Conservation (phyloP, 1,140 invertebrate species). For the Sycophila sp. region DNA sequence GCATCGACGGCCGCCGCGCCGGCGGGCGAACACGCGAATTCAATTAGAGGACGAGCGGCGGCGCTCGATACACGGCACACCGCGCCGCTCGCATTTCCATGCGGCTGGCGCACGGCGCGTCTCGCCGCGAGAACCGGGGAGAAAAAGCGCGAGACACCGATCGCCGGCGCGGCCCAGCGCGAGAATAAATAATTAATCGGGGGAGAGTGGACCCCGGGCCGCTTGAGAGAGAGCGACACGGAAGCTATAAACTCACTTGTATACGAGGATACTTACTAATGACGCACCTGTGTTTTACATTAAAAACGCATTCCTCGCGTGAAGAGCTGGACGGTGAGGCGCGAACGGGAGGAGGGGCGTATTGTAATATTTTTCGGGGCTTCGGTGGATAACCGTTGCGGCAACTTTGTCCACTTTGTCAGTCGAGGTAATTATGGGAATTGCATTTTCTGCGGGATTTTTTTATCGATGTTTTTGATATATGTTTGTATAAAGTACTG, state of each 20-base stretch:
- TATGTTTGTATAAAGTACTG: too few species aligned
- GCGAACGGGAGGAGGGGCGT: background rate
- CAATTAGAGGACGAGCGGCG: conserved; percentile 28
- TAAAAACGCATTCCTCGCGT: background rate
- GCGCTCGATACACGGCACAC: background rate
- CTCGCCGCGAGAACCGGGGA: background rate
- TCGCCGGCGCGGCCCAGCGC: background rate
- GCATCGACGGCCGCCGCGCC: background rate
- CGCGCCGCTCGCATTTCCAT: background rate
- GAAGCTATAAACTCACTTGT: conserved; percentile 31
- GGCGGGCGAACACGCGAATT: conserved; percentile 39
- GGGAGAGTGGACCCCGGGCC: background rate
- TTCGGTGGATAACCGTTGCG: too few species aligned
- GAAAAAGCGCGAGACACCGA: background rate
- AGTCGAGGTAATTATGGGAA: too few species aligned
- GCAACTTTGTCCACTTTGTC: too few species aligned
- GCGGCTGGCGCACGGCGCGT: background rate
- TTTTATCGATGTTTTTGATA: too few species aligned
- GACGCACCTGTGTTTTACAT: conserved; percentile 32
- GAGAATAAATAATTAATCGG: conserved; percentile 36
- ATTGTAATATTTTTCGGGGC: conserved; percentile 18
- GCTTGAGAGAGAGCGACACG: background rate
- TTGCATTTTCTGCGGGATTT: too few species aligned
- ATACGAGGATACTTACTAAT: conserved; percentile 30
- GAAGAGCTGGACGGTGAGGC: background rate